Base-by-base conservation (phyloP, 2,113 vertebrate genomes). In the Proteles cristata region DNA sequence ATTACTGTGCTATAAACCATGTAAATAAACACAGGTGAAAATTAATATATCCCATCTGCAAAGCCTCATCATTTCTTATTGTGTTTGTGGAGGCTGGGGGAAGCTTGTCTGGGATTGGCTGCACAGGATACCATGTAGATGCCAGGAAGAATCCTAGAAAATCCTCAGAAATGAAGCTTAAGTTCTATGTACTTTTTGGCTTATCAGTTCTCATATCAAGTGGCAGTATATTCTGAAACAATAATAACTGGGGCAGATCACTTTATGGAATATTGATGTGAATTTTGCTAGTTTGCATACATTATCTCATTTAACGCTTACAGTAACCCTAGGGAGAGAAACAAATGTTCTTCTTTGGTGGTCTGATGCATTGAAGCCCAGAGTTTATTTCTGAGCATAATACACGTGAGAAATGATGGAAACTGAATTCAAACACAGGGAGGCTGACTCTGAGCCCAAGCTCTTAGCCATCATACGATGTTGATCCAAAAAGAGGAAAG, bases 11-110 rank as follows among this genome's bases (percentile, higher is more conserved):
- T 95, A 66, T 88, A 69, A 97, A 93, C 79, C 86, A 96, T 79
- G 28, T 80, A 93, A 95, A 48, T 92, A 97, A 97, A 89, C 71
- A 92, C 35, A 90, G 33, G 31, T 90, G 65, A 95, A 97, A 96
- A 97, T 97, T 88, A 96, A 93, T 84, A 74, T 92, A 15, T 43
- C n/a, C 69, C 69, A 55, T 48, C 63, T 84, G 25, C n/a, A 87
- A 58, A 89, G 55, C 35, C 96, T 39, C 66, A 96, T 96, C 74
- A 96, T 84, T 96, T 92, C 91, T 91, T 92, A 76, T 16, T 73
- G 35, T 92, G 17, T 90, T 92, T 87, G 4, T 50, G 33, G 63
- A 45, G 28, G 58, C 15, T 11, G 55, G 55, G 17, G 55, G 55
- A 45, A 33, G 11, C 16, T 50, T 66, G 35, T 66, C 35, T 39